A percentile compares a stretch with the other conserved stretches of the same genome.
Conservation (phyloP, 1,140 invertebrate species). For the Drosophila grimshawi region DNA sequence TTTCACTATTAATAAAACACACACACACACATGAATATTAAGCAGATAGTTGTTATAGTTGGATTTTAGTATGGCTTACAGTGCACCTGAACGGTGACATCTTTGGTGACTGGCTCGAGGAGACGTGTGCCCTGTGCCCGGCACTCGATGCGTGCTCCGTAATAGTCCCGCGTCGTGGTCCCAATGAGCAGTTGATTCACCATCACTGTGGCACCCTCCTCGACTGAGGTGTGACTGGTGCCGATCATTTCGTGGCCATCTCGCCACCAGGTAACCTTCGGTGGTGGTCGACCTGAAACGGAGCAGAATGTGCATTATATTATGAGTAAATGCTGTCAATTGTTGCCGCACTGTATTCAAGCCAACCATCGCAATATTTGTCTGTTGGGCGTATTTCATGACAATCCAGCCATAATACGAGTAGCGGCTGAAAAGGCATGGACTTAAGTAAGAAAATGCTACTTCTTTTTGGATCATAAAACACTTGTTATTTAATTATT, state of each 20-base stretch:
- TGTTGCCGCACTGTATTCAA: background rate
- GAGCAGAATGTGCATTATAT: background rate
- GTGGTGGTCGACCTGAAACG: conserved; percentile 88
- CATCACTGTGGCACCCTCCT: conserved; percentile 86
- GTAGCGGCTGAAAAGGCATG: too few relatives aligned
- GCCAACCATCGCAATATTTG: background rate
- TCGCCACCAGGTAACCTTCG: conserved; percentile 92
- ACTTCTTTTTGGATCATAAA: too few relatives aligned
- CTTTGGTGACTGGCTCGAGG: conserved; percentile 86
- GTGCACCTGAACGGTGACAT: conserved; percentile 88
- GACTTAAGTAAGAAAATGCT: too few relatives aligned
- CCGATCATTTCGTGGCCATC: conserved; percentile 89
- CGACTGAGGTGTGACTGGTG: conserved; percentile 87
- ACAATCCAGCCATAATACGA: conserved; percentile 12
- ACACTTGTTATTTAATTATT: too few relatives aligned
- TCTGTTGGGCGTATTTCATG: background rate
- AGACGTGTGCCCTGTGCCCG: conserved; percentile 88
- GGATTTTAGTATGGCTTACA: conserved; percentile 85
- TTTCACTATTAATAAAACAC: conserved; percentile 86
- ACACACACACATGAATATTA: background rate
- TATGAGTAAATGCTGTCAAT: conserved; percentile 13
- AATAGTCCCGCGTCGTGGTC: conserved; percentile 87
- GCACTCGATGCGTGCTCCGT: conserved; percentile 88
- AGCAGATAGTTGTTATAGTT: background rate
- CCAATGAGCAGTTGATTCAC: conserved; percentile 89